Evolutionary conservation across 2,888 invertebrate species (phyloP).

Genomic region (Lypha dubia): DNA sequence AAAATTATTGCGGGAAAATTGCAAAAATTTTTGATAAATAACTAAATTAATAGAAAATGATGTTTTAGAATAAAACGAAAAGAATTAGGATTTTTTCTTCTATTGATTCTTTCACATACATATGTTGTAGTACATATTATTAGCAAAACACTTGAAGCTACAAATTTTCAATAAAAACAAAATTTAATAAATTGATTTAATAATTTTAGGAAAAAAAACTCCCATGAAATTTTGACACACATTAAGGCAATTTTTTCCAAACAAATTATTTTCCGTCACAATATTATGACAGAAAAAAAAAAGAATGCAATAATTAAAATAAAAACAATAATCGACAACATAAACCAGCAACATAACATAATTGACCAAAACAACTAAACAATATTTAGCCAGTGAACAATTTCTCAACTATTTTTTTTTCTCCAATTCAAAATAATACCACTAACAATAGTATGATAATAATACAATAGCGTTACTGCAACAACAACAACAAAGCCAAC

Average conservation of each 20-base stretch:
- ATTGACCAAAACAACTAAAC: neutral
- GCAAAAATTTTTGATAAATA: neutral
- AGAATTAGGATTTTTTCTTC: neutral
- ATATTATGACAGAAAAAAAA: constrained; percentile 52
- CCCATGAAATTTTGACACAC: constrained; percentile 50
- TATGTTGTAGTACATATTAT: too few species aligned
- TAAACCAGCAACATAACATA: constrained; percentile 18
- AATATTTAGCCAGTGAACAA: constrained; percentile 46
- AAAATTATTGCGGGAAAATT: neutral
- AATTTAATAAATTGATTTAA: neutral
- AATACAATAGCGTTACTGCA: constrained; percentile 24
- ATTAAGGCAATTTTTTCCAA: constrained; percentile 46
- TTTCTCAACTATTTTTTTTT: constrained; percentile 59
- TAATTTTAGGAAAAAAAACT: neutral
- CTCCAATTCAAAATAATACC: constrained; percentile 25
- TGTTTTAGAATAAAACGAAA: neutral
- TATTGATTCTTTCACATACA: too few species aligned
- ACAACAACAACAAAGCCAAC: constrained; percentile 17
- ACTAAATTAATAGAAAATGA: neutral
- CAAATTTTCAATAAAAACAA: neutral
- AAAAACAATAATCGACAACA: constrained; percentile 2
- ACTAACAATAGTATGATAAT: constrained; percentile 6
- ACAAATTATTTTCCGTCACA: constrained; percentile 65
- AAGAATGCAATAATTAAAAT: neutral
- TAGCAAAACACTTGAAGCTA: too few species aligned